These are phyloP conservation scores for Cheilosia urbana DNA, from an alignment of 2,888 invertebrate genomes.

Conservation along the genomic window DNA sequence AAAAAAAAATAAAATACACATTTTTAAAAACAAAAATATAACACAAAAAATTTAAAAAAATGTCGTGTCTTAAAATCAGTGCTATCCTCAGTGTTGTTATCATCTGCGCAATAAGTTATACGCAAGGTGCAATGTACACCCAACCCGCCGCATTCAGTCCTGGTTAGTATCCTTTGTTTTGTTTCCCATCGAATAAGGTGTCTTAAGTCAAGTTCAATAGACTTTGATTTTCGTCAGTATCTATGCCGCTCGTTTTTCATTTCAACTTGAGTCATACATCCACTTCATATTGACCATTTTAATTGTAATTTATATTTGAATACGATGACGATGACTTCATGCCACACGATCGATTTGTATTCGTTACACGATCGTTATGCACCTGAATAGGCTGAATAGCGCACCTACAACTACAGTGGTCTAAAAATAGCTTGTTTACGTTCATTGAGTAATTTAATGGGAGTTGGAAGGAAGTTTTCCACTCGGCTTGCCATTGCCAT, in stretches of 20 bases:
- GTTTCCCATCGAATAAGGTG: background rate
- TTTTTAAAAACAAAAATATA: conserved; percentile 27
- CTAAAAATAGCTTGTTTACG: conserved; percentile 47
- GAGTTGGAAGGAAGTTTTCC: conserved; percentile 16
- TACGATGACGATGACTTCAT: conserved; percentile 32
- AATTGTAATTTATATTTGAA: conserved; percentile 34
- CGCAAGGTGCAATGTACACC: conserved; percentile 80
- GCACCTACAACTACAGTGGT: background rate
- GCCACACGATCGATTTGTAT: conserved; percentile 35
- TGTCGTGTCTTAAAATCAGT: conserved; percentile 78
- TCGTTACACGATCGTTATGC: conserved; percentile 43
- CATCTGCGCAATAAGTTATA: conserved; percentile 76
- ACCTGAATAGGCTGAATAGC: conserved; percentile 16
- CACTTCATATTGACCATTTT: background rate
- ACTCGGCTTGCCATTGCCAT: conserved; percentile 19
- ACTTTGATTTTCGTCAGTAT: conserved; percentile 21
- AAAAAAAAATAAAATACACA: background rate
- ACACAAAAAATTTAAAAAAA: conserved; percentile 42
- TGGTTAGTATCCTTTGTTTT: conserved; percentile 80
- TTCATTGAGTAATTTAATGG: conserved; percentile 47
- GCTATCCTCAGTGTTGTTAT: conserved; percentile 77
- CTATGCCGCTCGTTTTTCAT: background rate
- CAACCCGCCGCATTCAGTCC: conserved; percentile 80
- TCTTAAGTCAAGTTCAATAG: conserved; percentile 48
- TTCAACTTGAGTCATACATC: conserved; percentile 14